These are phyloP conservation scores for Sturnira hondurensis DNA, from an alignment of 2,113 vertebrate genomes.

Conservation along the genomic window DNA sequence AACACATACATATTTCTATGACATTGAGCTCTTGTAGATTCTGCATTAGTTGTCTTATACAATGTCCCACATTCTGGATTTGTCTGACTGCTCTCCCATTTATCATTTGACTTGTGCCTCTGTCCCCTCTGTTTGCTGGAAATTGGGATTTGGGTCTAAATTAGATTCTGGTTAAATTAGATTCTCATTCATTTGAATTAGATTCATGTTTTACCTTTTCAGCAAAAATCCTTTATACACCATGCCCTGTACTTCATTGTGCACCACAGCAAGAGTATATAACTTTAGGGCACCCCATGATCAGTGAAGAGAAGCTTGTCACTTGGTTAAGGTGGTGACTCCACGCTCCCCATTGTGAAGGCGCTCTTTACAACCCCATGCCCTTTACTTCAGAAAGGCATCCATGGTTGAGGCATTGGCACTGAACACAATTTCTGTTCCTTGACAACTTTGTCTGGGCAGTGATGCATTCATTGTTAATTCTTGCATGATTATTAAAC, in stretches of 20 bases:
- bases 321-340: background rate
- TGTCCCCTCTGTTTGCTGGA: background rate
- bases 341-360: background rate
- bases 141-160: background rate
- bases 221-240: background rate
- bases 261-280: rapidly evolving
- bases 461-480: background rate
- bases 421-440: background rate
- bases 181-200: background rate
- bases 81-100: background rate
- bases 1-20: background rate
- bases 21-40: background rate
- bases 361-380: background rate
- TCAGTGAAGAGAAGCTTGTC: background rate
- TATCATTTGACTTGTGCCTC: background rate
- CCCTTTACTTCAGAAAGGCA: background rate
- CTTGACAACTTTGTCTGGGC: background rate
- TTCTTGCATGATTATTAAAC: background rate
- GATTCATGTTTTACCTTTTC: background rate
- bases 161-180: background rate
- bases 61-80: background rate
- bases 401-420: background rate
- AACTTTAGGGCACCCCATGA: rapidly evolving
- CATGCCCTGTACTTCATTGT: rapidly evolving
- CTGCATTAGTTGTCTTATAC: background rate